Base-by-base conservation (phyloP, 1,140 invertebrate genomes). In the Centruroides sculpturatus region DNA sequence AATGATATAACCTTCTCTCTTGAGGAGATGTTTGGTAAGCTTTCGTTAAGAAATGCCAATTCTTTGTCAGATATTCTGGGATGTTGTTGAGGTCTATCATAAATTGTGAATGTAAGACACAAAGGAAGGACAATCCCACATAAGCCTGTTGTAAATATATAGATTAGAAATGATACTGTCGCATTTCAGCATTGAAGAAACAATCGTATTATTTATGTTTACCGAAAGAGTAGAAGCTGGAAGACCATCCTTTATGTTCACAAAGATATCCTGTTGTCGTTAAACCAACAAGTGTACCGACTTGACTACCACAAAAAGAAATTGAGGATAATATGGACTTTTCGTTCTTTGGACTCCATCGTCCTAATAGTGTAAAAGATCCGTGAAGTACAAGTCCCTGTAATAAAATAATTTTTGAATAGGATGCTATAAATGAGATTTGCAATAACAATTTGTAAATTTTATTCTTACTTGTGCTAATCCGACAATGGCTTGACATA, bases 101-200 rank as follows among this genome's bases (percentile, higher is more conserved):
- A 41, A 41, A 41, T 41, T 8, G 41, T 41, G 3, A 41, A 41
- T 3, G 5, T 41, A 5, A 41, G 41, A 41, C 5, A 41, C 3
- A 41, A 6, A 6, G 41, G 3, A 41, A 41, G 41, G 8, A 41
- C 41, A 41, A 41, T 5, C 8, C 41, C 41, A 41, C 5, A 41
- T 41, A 8, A 0, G 5, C 41, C 41, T 41, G 5, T 41, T 23
- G 23, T 23, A 23, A 23, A 1, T 85, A 97, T 23, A 1, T 82
- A 69, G 4, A 86, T 68, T 35, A 86, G 86, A 90, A 91, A 95
- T 50, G 87, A 64, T 41, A 90, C 67, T 4, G 52, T 59, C 3
- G 57, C n/a, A 23, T 23, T 1, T 23, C 2, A 23, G 23, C 23
- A 23, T 23, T 23, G 23, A 23, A 23, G 2, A 23, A 23, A 23